phyloP scores from a whole-genome alignment of 1,140 invertebrate genomes.

The Drosophila leontia region DNA sequence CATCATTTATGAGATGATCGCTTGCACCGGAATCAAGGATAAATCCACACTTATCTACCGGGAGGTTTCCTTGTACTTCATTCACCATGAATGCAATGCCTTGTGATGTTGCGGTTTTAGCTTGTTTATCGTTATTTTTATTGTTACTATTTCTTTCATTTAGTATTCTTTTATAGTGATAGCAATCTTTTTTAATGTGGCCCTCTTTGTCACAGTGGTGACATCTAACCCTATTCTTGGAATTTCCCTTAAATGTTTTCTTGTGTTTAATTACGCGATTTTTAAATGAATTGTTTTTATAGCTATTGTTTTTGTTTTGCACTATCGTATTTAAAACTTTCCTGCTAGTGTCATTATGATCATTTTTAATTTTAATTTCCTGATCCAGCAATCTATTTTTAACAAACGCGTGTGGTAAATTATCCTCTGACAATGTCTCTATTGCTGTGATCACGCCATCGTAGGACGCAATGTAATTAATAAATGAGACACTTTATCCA shows the following conservation, averaged over 20 bases:
- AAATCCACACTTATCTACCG: slow-evolving; percentile 13
- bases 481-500: slow-evolving; percentile 67
- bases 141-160: not conserved
- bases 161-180: slow-evolving; percentile 6
- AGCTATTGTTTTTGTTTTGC: not conserved
- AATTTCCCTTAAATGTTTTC: slow-evolving; percentile 14
- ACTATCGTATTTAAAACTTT: slow-evolving; percentile 4
- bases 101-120: slow-evolving; percentile 14
- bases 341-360: slow-evolving; percentile 11
- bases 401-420: not conserved
- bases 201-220: slow-evolving; percentile 6
- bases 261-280: not conserved
- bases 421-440: too few species aligned
- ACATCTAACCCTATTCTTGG: slow-evolving; percentile 14
- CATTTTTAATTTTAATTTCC: too few species aligned
- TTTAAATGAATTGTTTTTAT: not conserved
- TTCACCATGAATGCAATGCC: slow-evolving; percentile 29
- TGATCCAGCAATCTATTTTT: too few species aligned
- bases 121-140: slow-evolving; percentile 6
- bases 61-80: not conserved
- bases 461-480: not conserved
- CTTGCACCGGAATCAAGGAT: slow-evolving; percentile 34
- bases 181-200: slow-evolving; percentile 18
- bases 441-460: too few species aligned
- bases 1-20: slow-evolving; percentile 46